Percentiles rank a stretch among this genome's conserved stretches.
phyloP scores from a whole-genome alignment of 2,888 invertebrate genomes.

The Ptychoptera contaminata region DNA sequence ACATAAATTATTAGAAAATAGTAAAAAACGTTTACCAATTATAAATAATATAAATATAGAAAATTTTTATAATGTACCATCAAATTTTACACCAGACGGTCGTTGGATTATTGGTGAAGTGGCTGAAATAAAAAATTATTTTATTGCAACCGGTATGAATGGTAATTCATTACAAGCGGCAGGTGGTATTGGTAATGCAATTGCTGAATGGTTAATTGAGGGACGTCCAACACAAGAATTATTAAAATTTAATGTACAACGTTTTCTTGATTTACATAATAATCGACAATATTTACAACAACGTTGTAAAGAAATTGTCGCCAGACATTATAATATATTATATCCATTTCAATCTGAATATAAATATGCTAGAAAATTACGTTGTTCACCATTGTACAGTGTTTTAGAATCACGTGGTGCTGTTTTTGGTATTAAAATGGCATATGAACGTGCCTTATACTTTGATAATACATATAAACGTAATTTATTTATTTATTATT shows the following conservation, averaged over 20 bases:
- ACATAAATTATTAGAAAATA: constrained; percentile 37
- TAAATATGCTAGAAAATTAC: constrained; percentile 40
- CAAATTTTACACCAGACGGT: constrained; percentile 56
- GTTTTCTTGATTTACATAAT: constrained; percentile 50
- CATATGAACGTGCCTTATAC: constrained; percentile 53
- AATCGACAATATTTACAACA: constrained; percentile 43
- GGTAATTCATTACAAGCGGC: constrained; percentile 52
- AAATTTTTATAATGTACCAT: constrained; percentile 44
- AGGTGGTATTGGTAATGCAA: constrained; percentile 50
- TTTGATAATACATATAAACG: constrained; percentile 41
- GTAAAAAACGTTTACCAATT: constrained; percentile 37
- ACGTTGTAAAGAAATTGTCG: constrained; percentile 47
- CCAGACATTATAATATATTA: constrained; percentile 39
- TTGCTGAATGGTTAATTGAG: constrained; percentile 52
- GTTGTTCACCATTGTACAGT: constrained; percentile 53
- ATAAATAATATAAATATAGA: constrained; percentile 35
- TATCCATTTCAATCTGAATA: constrained; percentile 45
- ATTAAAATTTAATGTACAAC: constrained; percentile 40
- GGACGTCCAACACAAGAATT: constrained; percentile 45
- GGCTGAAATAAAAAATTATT: constrained; percentile 52
- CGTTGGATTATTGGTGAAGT: constrained; percentile 51
- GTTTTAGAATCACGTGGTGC: constrained; percentile 46
- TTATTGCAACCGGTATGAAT: constrained; percentile 58
- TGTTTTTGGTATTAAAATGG: constrained; percentile 54
- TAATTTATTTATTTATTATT: no score